Percentiles rank a stretch among this genome's conserved stretches.
phyloP scores from a whole-genome alignment of 2,113 vertebrate species.

The Corydoras maculifer region DNA sequence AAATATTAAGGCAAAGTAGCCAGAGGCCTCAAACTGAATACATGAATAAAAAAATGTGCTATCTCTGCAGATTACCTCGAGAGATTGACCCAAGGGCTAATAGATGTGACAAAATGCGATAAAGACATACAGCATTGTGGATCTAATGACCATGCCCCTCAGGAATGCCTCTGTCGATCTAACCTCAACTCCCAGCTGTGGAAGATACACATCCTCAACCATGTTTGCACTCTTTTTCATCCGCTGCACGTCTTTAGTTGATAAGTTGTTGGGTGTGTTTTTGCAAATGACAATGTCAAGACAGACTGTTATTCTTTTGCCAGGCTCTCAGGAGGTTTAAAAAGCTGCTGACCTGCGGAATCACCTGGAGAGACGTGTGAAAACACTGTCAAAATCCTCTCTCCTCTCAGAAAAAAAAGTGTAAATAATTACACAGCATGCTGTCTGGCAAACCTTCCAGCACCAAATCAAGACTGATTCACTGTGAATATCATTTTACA shows the following conservation, averaged over 20 bases:
- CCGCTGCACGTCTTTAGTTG: not conserved
- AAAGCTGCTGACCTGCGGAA: no score
- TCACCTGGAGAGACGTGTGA: no score
- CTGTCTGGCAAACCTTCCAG: not conserved
- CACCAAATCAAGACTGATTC: not conserved
- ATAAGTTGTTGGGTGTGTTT: no score
- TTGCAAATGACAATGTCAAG: no score
- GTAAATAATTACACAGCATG: no score
- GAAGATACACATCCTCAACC: slow-evolving; percentile 6
- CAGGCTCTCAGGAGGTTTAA: no score
- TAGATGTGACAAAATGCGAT: slow-evolving; percentile 37
- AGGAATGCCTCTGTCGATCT: not conserved
- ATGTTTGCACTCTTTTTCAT: not conserved
- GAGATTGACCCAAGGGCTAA: slow-evolving; percentile 35
- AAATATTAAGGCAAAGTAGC: slow-evolving; percentile 34
- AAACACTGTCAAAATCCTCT: no score
- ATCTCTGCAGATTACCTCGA: slow-evolving; percentile 26
- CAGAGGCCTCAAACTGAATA: slow-evolving; percentile 32
- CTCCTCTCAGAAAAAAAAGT: no score
- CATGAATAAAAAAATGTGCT: slow-evolving; percentile 29
- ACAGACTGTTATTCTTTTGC: no score
- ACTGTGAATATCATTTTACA: no score
- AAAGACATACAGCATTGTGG: slow-evolving; percentile 22
- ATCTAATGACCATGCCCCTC: slow-evolving; percentile 10
- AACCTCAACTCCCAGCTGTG: not conserved